These are phyloP conservation scores for Alloscopus bannaensis DNA, from an alignment of 2,888 invertebrate species.

Conservation along the genomic window DNA sequence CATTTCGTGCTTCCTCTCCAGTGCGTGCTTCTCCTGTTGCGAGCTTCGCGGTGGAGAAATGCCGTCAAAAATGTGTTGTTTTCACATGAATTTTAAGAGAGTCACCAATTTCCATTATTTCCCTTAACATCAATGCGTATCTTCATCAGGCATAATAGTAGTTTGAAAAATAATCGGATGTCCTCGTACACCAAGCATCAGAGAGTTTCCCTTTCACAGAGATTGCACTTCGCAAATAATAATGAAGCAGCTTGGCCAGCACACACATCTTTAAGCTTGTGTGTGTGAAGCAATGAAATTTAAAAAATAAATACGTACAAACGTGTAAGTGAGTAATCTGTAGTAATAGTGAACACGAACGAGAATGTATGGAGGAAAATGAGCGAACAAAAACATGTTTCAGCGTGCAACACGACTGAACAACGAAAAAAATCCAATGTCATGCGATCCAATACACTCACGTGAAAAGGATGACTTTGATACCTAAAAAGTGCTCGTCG, in stretches of 20 bases:
- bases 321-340: too few species aligned
- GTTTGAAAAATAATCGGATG: background rate
- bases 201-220: too few species aligned
- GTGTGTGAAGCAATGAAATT: background rate
- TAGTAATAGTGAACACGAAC: background rate
- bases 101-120: background rate
- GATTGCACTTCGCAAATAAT: too few species aligned
- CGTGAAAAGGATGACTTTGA: too few species aligned
- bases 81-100: background rate
- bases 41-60: too few species aligned
- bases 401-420: background rate
- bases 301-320: constrained; percentile 8
- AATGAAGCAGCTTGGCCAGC: too few species aligned
- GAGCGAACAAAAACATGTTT: background rate
- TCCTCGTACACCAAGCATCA: too few species aligned
- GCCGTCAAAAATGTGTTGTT: background rate
- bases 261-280: too few species aligned
- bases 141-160: background rate
- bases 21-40: too few species aligned
- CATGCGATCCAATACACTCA: constrained; percentile 4
- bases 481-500: too few species aligned
- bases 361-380: background rate
- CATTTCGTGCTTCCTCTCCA: too few species aligned
- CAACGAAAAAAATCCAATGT: constrained; percentile 17
- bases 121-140: constrained; percentile 4